A percentile compares a stretch with the other conserved stretches of the same genome.
phyloP scores from a whole-genome alignment of 2,888 invertebrate genomes.

The Punctoribates punctum region DNA sequence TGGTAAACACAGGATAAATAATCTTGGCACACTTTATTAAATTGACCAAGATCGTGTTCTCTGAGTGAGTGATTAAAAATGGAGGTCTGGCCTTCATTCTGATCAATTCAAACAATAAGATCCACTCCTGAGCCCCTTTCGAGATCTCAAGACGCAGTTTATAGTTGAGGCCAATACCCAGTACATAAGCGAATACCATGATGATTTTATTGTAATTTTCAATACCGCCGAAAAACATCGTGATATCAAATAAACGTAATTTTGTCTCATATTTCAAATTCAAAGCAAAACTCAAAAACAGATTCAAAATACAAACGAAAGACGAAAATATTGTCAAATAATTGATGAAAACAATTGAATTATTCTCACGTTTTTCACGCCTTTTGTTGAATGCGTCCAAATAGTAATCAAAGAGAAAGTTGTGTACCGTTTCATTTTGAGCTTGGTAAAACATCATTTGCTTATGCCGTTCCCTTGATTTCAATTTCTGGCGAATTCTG shows the following conservation, averaged over 20 bases:
- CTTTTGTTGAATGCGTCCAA: too few species aligned
- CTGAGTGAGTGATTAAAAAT: background rate
- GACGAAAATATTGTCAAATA: too few species aligned
- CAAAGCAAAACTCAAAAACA: too few species aligned
- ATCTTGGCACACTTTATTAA: background rate
- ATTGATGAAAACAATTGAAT: too few species aligned
- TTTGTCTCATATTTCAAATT: background rate
- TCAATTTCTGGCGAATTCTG: too few species aligned
- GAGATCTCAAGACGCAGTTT: background rate
- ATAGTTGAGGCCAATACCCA: background rate
- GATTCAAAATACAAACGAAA: too few species aligned
- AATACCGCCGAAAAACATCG: background rate
- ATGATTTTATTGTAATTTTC: background rate
- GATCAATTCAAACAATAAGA: background rate
- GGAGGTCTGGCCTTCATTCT: background rate
- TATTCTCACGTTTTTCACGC: too few species aligned
- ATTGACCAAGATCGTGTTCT: background rate
- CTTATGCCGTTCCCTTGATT: too few species aligned
- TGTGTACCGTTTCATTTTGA: too few species aligned
- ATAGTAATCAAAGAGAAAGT: too few species aligned
- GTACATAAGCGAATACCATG: background rate
- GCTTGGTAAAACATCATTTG: too few species aligned
- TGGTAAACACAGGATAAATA: background rate
- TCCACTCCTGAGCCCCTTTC: background rate
- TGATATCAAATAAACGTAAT: background rate